These are phyloP conservation scores for Augochlora pura DNA, from an alignment of 1,140 invertebrate species.

Conservation along the genomic window DNA sequence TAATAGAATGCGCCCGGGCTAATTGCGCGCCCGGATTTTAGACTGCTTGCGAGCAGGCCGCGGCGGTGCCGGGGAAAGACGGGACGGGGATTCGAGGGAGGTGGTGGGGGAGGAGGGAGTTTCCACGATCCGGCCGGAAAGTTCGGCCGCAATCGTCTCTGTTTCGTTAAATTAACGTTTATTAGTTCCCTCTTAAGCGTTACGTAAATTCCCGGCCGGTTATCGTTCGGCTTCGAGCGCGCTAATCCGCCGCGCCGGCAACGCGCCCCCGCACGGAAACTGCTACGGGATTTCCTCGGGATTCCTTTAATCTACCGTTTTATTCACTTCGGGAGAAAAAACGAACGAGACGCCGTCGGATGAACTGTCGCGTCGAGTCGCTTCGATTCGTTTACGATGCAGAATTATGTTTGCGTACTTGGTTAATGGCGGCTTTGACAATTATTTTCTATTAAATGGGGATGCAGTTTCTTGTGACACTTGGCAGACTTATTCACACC, in stretches of 20 bases:
- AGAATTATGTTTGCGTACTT: no score
- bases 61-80: neutral
- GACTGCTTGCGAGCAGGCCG: slow-evolving; percentile 17
- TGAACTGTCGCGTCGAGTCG: neutral
- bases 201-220: slow-evolving; percentile 61
- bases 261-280: slow-evolving; percentile 43
- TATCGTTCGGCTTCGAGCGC: slow-evolving; percentile 53
- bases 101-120: slow-evolving; percentile 8
- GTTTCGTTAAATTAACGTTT: slow-evolving; percentile 70
- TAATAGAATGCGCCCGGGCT: slow-evolving; percentile 33
- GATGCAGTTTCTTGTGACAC: no score
- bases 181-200: slow-evolving; percentile 63
- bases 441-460: no score
- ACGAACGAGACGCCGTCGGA: neutral
- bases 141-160: slow-evolving; percentile 44
- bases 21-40: slow-evolving; percentile 47
- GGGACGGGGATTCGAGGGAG: neutral
- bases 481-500: no score
- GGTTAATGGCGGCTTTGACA: no score
- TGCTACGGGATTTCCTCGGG: slow-evolving; percentile 35
- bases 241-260: slow-evolving; percentile 41
- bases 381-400: neutral
- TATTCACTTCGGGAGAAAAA: slow-evolving; percentile 22
- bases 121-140: slow-evolving; percentile 29
- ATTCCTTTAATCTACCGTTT: slow-evolving; percentile 21